Evolutionary conservation across 2,888 invertebrate genomes (phyloP), one percentile per base, ranked within the genome.

Genomic region (Cheilosia urbana): DNA sequence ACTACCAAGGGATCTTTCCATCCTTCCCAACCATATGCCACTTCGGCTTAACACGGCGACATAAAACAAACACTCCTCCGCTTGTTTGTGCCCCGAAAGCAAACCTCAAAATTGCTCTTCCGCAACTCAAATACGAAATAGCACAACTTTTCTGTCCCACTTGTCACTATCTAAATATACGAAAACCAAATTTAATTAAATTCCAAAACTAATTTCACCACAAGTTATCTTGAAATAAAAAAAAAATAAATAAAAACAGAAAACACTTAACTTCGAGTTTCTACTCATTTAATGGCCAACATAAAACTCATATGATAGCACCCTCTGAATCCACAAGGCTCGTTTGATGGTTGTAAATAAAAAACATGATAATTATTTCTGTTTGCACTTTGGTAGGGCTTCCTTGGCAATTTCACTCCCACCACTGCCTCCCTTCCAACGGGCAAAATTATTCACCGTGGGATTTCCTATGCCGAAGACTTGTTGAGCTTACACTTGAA

Each of bases 121-220:
- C 37, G 13, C 60, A 60, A 60, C 42, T 42, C 51, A 62, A 68
- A 68, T 24, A 49, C 17, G 17, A 30, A 17, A 60, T 24, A n/a
- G n/a, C 27, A 45, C n/a, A 45, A 45, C 30, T 53, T 53, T 40
- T 62, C 15, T 53, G n/a, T 17, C 24, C 24, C 55, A 30, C 15
- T 47, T 21, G 27, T 9, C 49, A 17, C 21, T 1, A 47, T 7
- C 19, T 15, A 42, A 49, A 11, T 11, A 17, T 19, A 27, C 6
- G 19, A 27, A 17, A 37, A 47, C 49, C 79, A 76, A 78, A 78
- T 79, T 84, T 84, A 84, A 84, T 84, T 84, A 76, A 60, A 84
- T 84, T 71, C 55, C 47, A 53, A 63, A 69, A 69, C 65, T 84
- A 65, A 84, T 75, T 79, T 65, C 60, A 47, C 65, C 49, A 71